phyloP scores from a whole-genome alignment of 2,888 invertebrate species.

The Zaprionus lineosus region DNA sequence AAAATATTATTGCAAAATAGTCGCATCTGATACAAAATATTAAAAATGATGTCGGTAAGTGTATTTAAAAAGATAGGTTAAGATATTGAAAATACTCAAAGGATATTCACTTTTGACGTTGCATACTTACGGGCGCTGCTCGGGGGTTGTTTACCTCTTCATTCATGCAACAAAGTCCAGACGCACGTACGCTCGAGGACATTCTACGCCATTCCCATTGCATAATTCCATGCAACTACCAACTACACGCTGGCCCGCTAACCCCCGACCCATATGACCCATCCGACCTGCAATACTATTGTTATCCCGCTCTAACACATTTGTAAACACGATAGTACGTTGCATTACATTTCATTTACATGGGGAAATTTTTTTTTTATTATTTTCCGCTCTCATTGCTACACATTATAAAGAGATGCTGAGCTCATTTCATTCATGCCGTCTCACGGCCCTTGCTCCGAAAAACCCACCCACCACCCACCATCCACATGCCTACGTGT shows the following conservation, averaged over 20 bases:
- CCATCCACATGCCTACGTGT: constrained; percentile 6
- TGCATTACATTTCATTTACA: constrained; percentile 21
- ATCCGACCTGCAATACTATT: background rate
- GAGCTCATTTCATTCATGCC: constrained; percentile 71
- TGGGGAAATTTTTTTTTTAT: constrained; percentile 14
- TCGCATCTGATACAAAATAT: constrained; percentile 23
- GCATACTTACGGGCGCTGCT: constrained; percentile 30
- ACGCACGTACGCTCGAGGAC: constrained; percentile 16
- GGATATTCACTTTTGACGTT: constrained; percentile 41
- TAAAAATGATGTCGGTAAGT: constrained; percentile 58
- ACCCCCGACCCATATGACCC: background rate
- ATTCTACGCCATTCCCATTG: constrained; percentile 41
- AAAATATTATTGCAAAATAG: no score
- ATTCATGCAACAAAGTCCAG: constrained; percentile 50
- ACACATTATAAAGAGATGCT: constrained; percentile 26
- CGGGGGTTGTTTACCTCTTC: constrained; percentile 44
- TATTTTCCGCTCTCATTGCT: constrained; percentile 11
- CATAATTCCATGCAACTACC: constrained; percentile 39
- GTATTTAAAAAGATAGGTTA: background rate
- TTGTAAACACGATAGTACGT: constrained; percentile 16
- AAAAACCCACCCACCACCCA: background rate
- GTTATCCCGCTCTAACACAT: constrained; percentile 21
- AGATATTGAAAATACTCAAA: constrained; percentile 6
- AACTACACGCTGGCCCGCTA: no score
- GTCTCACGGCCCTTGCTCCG: constrained; percentile 17